phyloP scores from a whole-genome alignment of 1,140 invertebrate species.

The Papilio glaucus region DNA sequence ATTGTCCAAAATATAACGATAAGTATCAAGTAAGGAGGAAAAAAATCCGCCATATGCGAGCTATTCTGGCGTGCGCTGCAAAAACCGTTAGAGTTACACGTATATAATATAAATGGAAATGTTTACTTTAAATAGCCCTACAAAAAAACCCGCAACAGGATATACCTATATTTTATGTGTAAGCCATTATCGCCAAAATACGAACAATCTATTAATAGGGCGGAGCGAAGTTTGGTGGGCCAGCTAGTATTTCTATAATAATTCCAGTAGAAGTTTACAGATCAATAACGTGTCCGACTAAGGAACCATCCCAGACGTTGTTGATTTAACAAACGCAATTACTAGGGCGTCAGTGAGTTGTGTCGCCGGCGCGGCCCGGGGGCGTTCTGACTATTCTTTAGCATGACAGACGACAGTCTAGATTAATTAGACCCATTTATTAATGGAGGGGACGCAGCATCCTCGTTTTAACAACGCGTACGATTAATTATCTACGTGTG shows the following conservation, averaged over 20 bases:
- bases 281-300: constrained; percentile 1
- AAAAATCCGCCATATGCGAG: no score
- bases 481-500: constrained; percentile 47
- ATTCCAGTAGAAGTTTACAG: not conserved
- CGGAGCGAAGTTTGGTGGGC: no score
- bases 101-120: no score
- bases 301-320: constrained; percentile 42
- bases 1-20: no score
- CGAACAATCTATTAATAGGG: no score
- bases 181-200: no score
- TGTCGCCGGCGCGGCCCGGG: constrained; percentile 52
- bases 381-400: constrained; percentile 74
- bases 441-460: constrained; percentile 65
- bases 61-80: no score
- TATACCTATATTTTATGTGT: no score
- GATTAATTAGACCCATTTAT: constrained; percentile 80
- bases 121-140: no score
- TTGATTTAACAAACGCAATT: constrained; percentile 78
- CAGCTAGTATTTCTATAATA: not conserved
- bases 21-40: no score
- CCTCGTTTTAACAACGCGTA: constrained; percentile 44
- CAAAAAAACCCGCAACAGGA: no score
- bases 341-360: constrained; percentile 62
- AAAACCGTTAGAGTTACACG: no score
- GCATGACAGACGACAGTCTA: constrained; percentile 75